Base-by-base conservation (phyloP, 2,888 invertebrate species). In the Hemistola chrysoprasaria region DNA sequence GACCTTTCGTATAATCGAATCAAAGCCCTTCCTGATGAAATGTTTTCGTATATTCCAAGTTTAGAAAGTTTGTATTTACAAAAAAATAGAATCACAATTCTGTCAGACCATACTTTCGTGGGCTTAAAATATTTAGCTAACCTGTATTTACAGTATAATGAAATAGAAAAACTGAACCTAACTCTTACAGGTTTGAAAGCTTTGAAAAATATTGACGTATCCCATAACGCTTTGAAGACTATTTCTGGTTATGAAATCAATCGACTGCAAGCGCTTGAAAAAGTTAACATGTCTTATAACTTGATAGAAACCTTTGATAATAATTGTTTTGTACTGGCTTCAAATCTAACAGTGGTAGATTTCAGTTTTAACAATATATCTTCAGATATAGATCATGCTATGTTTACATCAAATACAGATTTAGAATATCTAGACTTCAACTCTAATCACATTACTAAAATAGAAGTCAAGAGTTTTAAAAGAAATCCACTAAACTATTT, bases 231-330 rank as follows among this genome's bases (percentile, higher is more conserved):
- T 25, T 40, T 87, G 8, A 51, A 35, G 3, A 65, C 56, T 26
- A 26, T 86, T 34, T 59, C 59, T 0, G 75, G 74, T 0, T 75
- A 65, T 33, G 80, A 86, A 62, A 53, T 69, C 0, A 78, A 74
- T 42, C 63, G 71, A 11, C 50, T 84, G 4, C 49, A 49, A 7
- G 51, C 59, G n/a, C 50, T 87, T n/a, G 48, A 66, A 39, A 24
- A 47, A 6, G 38, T 83, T 1, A 85, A 86, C 39, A 56, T 76
- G 22, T 82, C 85, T 0, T 53, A 78, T 46, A 87, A 86, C 50
- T 40, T 31, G 1, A 70, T 87, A 7, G 61, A 66, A 52, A 42
- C 30, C 2, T 35, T 87, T 1, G 81, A 85, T 23, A 61, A 65
- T 0, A 73, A 76, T 45, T 76, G 77, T 46, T 85, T 86, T 33